Evolutionary conservation across 2,797 vertebrate genomes (phyloP), one percentile per base, ranked within the genome.

Genomic region (Lepilemur ruficaudatus): DNA sequence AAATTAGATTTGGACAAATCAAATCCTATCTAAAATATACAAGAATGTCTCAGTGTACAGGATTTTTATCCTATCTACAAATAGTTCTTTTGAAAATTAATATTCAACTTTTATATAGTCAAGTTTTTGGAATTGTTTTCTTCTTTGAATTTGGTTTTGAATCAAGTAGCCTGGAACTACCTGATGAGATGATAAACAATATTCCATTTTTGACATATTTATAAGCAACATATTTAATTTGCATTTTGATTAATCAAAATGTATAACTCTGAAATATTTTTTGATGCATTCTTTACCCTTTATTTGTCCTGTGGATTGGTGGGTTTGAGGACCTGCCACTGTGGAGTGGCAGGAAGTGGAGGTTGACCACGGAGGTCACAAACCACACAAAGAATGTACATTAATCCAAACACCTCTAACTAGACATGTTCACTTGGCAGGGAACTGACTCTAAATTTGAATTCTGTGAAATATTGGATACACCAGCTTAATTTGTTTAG

Each of bases 381-480:
- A 83, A 95, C 32, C 12, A 92, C 75, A 86, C 73, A 65, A 97
- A n/a, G 82, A 96, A 95, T 76, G 14, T 11, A 38, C 28, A 70
- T 85, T 50, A 91, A 78, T 1, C 18, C 5, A 73, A 50, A 95
- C 18, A 35, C 82, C 14, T 93, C 85, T 9, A 0, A 55, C 84
- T 93, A 81, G 46, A 22, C 81, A 22, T 43, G 73, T 75, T 95
- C 91, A 55, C 32, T 85, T 86, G 72, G 75, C 83, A 94, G 90
- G 93, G 97, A 91, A 18, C 82, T 97, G 84, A 88, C 41, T 97
- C 69, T 69, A 86, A 6, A 28, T 55, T 67, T 65, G 73, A 82
- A n/a, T 70, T 70, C 41, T 70, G 30, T 89, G 89, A 95, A 93
- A 91, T 93, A 92, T 41, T 96, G 92, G 79, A 92, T 97, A 85